Conservation (phyloP, 2,113 vertebrate genomes). For the Melanostigma gelatinosum region DNA sequence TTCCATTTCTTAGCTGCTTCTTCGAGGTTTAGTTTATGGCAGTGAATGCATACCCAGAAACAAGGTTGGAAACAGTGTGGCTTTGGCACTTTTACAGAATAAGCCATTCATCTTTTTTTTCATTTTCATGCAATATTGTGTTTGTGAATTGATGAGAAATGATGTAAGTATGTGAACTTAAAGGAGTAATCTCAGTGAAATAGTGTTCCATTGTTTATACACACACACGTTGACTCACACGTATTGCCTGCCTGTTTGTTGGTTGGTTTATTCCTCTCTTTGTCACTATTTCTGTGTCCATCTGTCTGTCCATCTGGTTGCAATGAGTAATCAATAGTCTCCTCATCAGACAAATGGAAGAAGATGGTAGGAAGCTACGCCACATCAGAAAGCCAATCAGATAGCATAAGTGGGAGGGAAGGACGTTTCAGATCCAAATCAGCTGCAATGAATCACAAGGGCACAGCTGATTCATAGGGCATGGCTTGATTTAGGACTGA, state of each 20-base stretch:
- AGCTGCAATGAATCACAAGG: conserved; percentile 74
- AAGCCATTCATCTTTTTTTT: neutral
- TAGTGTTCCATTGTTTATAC: neutral
- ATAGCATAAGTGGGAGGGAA: conserved; percentile 68
- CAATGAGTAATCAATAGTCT: conserved; percentile 72
- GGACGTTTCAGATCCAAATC: conserved; percentile 77
- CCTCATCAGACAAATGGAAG: conserved; percentile 78
- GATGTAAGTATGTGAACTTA: neutral
- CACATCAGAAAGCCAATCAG: conserved; percentile 71
- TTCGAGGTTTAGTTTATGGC: neutral
- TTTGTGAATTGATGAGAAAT: neutral
- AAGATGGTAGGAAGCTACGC: conserved; percentile 71
- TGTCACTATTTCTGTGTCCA: conserved; percentile 43
- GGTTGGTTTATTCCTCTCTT: conserved; percentile 34
- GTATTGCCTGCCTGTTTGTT: neutral
- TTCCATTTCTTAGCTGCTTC: neutral
- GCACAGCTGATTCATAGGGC: conserved; percentile 74
- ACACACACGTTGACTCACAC: conserved; percentile 14
- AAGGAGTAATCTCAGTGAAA: neutral
- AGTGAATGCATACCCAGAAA: neutral
- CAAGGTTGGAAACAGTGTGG: neutral
- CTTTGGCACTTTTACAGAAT: neutral
- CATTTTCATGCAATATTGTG: neutral
- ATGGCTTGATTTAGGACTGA: conserved; percentile 58
- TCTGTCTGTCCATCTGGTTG: conserved; percentile 67